Evolutionary conservation across 2,888 invertebrate genomes (phyloP).

Genomic region (Lepidochitona cinerea): DNA sequence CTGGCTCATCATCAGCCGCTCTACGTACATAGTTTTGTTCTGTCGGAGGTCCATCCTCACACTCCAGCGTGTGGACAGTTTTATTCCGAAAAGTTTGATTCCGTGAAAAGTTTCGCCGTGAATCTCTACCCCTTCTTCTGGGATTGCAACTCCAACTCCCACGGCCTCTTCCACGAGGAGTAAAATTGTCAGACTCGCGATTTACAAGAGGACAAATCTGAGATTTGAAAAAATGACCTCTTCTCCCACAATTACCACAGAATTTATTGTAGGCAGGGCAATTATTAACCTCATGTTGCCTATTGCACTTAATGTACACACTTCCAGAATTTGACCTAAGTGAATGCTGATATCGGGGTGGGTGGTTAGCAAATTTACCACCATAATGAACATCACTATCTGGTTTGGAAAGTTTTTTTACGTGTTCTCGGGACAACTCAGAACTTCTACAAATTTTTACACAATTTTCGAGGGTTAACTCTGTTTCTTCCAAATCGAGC

Average conservation of each 20-base stretch:
- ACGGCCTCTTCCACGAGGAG: too few species aligned
- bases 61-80: too few species aligned
- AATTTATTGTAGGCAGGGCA: constrained; percentile 21
- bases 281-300: constrained; percentile 2
- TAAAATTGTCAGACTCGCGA: too few species aligned
- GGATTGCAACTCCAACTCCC: too few species aligned
- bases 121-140: too few species aligned
- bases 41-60: neutral
- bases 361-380: neutral
- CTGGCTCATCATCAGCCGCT: too few species aligned
- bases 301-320: constrained; percentile 8
- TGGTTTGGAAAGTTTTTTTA: neutral
- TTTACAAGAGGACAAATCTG: too few species aligned
- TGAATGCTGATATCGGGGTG: neutral
- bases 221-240: too few species aligned
- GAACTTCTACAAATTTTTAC: neutral
- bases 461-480: neutral
- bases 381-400: neutral
- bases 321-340: neutral
- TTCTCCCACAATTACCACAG: too few species aligned
- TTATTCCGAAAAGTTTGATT: too few species aligned
- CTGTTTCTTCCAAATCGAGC: neutral
- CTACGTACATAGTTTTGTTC: neutral
- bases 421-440: neutral
- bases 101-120: too few species aligned